These are phyloP conservation scores for Dasypus novemcinctus DNA, from an alignment of 2,113 vertebrate genomes.

Conservation along the genomic window DNA sequence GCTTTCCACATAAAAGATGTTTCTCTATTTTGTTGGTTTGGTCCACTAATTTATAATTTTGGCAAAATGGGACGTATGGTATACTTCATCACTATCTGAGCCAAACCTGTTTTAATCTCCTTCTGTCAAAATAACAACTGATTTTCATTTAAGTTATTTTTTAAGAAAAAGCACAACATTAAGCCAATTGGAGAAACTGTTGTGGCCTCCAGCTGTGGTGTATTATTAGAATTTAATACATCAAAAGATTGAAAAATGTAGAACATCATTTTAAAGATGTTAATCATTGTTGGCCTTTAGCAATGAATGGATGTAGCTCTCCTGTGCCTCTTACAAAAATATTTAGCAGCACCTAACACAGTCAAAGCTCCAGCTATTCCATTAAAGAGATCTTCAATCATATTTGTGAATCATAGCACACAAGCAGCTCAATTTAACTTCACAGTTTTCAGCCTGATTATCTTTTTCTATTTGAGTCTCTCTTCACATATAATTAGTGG, in stretches of 20 bases:
- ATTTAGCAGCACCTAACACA: background rate
- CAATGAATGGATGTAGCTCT: background rate
- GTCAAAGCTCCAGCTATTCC: conserved; percentile 73
- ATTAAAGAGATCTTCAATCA: conserved; percentile 91
- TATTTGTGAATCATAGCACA: conserved; percentile 88
- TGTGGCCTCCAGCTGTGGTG: conserved; percentile 3
- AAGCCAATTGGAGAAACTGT: conserved; percentile 25
- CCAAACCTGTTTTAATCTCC: background rate
- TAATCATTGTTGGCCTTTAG: background rate
- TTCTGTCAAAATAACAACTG: conserved; percentile 42
- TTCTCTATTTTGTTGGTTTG: background rate
- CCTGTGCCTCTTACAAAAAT: background rate
- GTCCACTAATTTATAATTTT: background rate
- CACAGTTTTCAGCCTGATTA: conserved; percentile 83
- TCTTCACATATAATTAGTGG: conserved; percentile 89
- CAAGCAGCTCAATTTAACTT: conserved; percentile 89
- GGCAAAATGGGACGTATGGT: background rate
- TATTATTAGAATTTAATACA: conserved; percentile 50
- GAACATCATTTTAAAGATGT: background rate
- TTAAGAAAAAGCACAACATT: conserved; percentile 24
- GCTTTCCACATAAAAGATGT: background rate
- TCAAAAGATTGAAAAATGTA: conserved; percentile 41
- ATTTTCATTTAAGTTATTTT: conserved; percentile 61
- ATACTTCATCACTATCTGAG: background rate
- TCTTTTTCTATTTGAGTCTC: conserved; percentile 87